phyloP scores from a whole-genome alignment of 1,140 invertebrate species.

The Drosophila paulistorum region DNA sequence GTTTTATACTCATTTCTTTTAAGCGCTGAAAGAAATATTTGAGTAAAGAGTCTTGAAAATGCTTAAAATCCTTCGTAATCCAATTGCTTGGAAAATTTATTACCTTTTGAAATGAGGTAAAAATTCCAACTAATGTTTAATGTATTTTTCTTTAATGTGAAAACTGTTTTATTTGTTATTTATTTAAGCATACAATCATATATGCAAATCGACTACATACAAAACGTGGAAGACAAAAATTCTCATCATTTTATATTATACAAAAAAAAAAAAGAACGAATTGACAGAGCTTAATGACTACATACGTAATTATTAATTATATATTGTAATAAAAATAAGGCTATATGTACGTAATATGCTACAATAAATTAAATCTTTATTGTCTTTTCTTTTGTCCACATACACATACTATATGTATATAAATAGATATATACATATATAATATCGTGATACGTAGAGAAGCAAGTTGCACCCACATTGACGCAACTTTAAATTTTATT shows the following conservation, averaged over 20 bases:
- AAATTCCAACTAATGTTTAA: not conserved
- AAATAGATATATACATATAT: constrained; percentile 24
- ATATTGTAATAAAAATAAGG: constrained; percentile 53
- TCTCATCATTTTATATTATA: constrained; percentile 7
- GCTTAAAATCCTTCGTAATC: too few relatives aligned
- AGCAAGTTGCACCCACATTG: constrained; percentile 58
- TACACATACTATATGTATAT: constrained; percentile 20
- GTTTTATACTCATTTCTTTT: too few relatives aligned
- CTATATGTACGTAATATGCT: constrained; percentile 68
- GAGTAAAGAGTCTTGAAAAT: too few relatives aligned
- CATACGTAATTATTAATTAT: constrained; percentile 42
- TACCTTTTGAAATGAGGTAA: not conserved
- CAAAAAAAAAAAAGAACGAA: constrained; percentile 12
- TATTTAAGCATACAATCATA: not conserved
- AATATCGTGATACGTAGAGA: constrained; percentile 32
- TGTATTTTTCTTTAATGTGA: constrained; percentile 2
- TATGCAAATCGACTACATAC: constrained; percentile 12
- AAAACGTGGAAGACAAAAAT: constrained; percentile 19
- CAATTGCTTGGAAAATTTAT: too few relatives aligned
- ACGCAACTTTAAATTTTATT: constrained; percentile 33
- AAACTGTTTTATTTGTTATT: constrained; percentile 13
- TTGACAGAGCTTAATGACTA: constrained; percentile 11
- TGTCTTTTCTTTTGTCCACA: constrained; percentile 42
- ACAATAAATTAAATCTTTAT: constrained; percentile 76
- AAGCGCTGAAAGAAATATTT: too few relatives aligned